Evolutionary conservation across 1,140 invertebrate genomes (phyloP), one percentile per base, ranked within the genome.

Genomic region (Drosophila obscura): DNA sequence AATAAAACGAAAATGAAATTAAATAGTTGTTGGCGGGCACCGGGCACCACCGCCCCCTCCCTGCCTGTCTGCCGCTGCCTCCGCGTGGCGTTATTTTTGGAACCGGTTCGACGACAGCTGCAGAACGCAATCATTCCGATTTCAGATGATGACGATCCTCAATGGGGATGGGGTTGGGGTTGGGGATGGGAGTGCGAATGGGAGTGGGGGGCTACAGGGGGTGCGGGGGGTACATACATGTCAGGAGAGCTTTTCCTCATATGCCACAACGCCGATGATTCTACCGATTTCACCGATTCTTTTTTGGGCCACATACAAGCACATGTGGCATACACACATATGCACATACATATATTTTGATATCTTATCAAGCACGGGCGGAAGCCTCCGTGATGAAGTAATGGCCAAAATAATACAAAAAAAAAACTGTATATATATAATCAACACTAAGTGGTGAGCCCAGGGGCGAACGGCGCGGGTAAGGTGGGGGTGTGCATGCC

Each of bases 381-480:
- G 82, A 87, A 84, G 65, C 58, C 58, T 49, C 56, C 9, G 44
- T 69, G 81, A 82, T 85, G 81, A 85, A 85, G 81, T 85, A 85
- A 85, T 85, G 74, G 48, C 64, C 73, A 49, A 77, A 85, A 79
- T 72, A 83, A 73, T 67, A 19, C 19, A 19, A 66, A 55, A 82
- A 65, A 44, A 73, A 63, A 77, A 65, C n/a, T n/a, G n/a, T n/a
- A n/a, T n/a, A n/a, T 72, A 19, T 19, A 75, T 81, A 66, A 87
- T 87, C 82, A 87, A 67, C 13, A 51, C 19, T 56, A 73, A 69
- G 77, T 76, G 73, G n/a, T n/a, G n/a, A n/a, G n/a, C n/a, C n/a
- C n/a, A n/a, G 2, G 19, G 19, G 19, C 4, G 4, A 39, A 5
- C 31, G 35, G 35, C 16, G 35, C 16, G 41, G 41, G 41, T 19